A percentile compares a stretch with the other conserved stretches of the same genome.
Conservation (phyloP, 2,888 invertebrate species). For the Trichopria drosophilae region DNA sequence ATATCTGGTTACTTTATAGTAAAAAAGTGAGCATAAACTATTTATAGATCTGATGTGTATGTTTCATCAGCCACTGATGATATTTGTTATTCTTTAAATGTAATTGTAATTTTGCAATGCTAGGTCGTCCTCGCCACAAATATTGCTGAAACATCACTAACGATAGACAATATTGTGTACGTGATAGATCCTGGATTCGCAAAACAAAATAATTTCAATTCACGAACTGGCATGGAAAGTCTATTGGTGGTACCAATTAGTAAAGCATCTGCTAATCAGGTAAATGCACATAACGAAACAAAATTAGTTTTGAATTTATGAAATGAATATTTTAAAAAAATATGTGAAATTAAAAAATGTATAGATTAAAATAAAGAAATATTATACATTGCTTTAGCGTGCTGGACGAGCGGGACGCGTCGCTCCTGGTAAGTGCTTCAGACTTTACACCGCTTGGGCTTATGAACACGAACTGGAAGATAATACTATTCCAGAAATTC, state of each 20-base stretch:
- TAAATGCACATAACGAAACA: conserved; percentile 50
- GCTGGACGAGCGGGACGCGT: conserved; percentile 82
- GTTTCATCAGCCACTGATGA: not conserved
- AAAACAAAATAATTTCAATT: conserved; percentile 98
- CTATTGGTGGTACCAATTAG: conserved; percentile 98
- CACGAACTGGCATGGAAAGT: conserved; percentile 97
- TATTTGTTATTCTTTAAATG: conserved; percentile 4
- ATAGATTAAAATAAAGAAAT: too few species aligned
- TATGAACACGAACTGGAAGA: conserved; percentile 98
- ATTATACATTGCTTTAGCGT: not conserved
- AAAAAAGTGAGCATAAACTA: not conserved
- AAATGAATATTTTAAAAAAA: not conserved
- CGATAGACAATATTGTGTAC: conserved; percentile 98
- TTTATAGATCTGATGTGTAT: not conserved
- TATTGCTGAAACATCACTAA: conserved; percentile 98
- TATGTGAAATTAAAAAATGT: conserved; percentile 3
- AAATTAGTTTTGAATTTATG: not conserved
- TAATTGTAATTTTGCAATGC: conserved; percentile 4
- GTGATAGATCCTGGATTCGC: conserved; percentile 99
- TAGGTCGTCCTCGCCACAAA: conserved; percentile 94
- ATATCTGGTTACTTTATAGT: not conserved
- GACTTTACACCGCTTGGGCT: conserved; percentile 97
- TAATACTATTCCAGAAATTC: conserved; percentile 97
- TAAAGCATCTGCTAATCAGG: conserved; percentile 97
- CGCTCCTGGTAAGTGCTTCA: conserved; percentile 96